Evolutionary conservation across 1,140 invertebrate species (phyloP), one percentile per base, ranked within the genome.

Genomic region (Maniola jurtina): DNA sequence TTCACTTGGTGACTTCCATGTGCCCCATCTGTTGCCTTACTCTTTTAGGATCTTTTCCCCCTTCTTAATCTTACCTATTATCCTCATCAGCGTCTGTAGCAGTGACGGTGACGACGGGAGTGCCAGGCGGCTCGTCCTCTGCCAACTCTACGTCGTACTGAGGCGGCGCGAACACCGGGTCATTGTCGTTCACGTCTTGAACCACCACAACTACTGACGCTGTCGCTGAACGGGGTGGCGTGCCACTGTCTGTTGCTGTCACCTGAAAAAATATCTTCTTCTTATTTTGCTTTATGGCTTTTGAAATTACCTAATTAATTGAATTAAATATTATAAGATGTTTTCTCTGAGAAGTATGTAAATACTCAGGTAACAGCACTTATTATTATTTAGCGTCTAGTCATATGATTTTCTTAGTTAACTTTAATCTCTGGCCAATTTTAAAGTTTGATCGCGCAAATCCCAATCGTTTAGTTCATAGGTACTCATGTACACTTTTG

Each of bases 141-240:
- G 96, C 95, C 5, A 99, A 93, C 35, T 95, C 93, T 0, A 95
- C 94, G 70, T 98, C 95, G 81, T 99, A 99, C 69, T 95, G 94
- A 75, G 96, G 96, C 0, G 96, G 96, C 56, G 96, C 94, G 81
- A 99, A 99, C 10, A 94, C 93, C 0, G 98, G 98, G 90, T 98
- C 95, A 88, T 99, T 99, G 83, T 99, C 98, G 86, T 99, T 99
- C 0, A 98, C 94, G 86, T 99, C 98, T 78, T 97, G 96, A 0
- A 99, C 93, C 0, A 94, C 96, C 0, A 99, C 94, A 0, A 96
- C 94, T 0, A 99, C 97, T 10, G 94, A 95, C 0, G 97, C 96
- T 52, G 95, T 98, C 0, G 97, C 97, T 0, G 96, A 96, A 69
- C 94, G 93, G 0, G 95, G 93, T 0, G 97, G 95, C 0, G 93